Evolutionary conservation across 2,113 vertebrate genomes (phyloP).

Genomic region (Ameiurus melas): DNA sequence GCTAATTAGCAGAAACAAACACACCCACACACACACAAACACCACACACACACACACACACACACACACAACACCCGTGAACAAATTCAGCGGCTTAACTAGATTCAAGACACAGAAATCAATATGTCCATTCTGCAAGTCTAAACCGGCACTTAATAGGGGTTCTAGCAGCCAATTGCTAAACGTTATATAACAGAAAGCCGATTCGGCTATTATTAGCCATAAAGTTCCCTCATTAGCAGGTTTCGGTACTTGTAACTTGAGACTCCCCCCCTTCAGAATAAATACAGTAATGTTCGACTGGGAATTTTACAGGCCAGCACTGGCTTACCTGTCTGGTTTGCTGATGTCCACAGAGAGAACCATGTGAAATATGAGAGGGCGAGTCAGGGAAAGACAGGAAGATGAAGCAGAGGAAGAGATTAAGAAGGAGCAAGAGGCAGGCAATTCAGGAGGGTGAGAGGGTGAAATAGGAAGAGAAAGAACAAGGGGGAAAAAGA

Average conservation of each 20-base stretch:
- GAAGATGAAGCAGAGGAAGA: conserved; percentile 59
- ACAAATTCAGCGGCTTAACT: conserved; percentile 26
- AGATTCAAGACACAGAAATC: conserved; percentile 29
- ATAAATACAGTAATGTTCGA: conserved; percentile 36
- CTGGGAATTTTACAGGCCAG: conserved; percentile 53
- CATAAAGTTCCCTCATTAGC: conserved; percentile 23
- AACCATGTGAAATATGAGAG: conserved; percentile 39
- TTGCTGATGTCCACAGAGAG: conserved; percentile 82
- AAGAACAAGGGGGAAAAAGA: conserved; percentile 56
- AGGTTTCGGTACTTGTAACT: background rate
- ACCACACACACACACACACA: conserved; percentile 22
- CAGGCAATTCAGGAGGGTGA: conserved; percentile 61
- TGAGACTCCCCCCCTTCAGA: conserved; percentile 8
- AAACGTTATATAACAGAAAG: conserved; percentile 42
- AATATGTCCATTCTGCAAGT: conserved; percentile 28
- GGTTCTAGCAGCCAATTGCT: conserved; percentile 7
- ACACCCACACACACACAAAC: conserved; percentile 51
- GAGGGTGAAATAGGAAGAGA: conserved; percentile 55
- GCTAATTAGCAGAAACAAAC: conserved; percentile 68
- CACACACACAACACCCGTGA: background rate
- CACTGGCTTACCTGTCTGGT: conserved; percentile 90
- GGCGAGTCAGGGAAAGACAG: conserved; percentile 32
- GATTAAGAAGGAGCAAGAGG: conserved; percentile 30
- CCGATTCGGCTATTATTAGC: conserved; percentile 39
- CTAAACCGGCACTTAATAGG: conserved; percentile 32